Evolutionary conservation across 2,888 invertebrate genomes (phyloP), one percentile per base, ranked within the genome.

Genomic region (Lithosia quadra): DNA sequence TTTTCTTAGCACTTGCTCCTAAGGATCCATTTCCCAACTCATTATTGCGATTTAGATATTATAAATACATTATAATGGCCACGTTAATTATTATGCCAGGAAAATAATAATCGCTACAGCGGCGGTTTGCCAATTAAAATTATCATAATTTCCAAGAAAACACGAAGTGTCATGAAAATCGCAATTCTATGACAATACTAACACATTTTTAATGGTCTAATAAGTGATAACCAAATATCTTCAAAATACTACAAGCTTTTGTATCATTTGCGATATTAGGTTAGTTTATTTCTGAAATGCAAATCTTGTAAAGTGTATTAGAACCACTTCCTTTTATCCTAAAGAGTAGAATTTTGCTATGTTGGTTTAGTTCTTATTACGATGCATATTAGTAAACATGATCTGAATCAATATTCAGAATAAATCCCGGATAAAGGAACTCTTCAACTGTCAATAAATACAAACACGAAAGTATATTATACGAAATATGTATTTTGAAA

Each of bases 51-150:
- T 71, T 70, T 65, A 61, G 58, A 8, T 28, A 10, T 49, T 62
- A 49, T 8, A n/a, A 15, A 33, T 59, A n/a, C n/a, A 57, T 63
- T 65, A 28, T 71, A 65, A 76, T 68, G 68, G 24, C 18, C 10
- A 24, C 28, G 58, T 11, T 75, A 69, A 72, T 62, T 58, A 62
- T 8, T 77, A 11, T 65, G 24, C 11, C 39, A 60, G 65, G 55
- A 61, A 28, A 13, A 11, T 49, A 24, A n/a, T 24, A 22, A 18
- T n/a, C 28, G 49, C 43, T 49, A 49, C 11, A 28, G 43, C 28
- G 43, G n/a, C n/a, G n/a, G n/a, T n/a, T n/a, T 21, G 28, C 28
- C 43, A 62, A 33, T 24, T 28, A 11, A 18, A 13, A 18, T 28
- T 28, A 24, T 24, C 21, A 65, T n/a, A n/a, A 49, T 43, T 28